Evolutionary conservation across 2,888 invertebrate genomes (phyloP), one percentile per base, ranked within the genome.

Genomic region (Erebia epiphron): DNA sequence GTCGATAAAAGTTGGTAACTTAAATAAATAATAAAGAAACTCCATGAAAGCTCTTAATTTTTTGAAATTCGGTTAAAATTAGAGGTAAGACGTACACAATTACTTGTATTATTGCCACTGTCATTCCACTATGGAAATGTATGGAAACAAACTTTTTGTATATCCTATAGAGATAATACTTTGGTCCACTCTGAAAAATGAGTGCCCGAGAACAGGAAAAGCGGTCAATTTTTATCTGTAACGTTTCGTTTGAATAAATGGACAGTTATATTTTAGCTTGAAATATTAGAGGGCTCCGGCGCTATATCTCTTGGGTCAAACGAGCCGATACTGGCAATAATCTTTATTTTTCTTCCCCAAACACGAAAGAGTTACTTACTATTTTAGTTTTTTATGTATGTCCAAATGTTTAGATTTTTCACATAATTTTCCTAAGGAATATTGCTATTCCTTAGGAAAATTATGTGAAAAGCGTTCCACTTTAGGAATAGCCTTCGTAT

Each of bases 201-300:
- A 52, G 50, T 58, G 43, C 58, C 56, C 67, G 49, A 46, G 16
- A 67, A 52, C 61, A 41, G 67, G 67, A 60, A 67, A 61, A 61
- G 77, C 81, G 86, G 87, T 86, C 83, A 88, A 86, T 87, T 89
- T 87, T 89, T 90, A 88, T 88, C 87, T 85, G 83, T 82, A 83
- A 77, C 80, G 78, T 80, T 88, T 82, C 81, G 81, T 83, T 84
- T 81, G 82, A 86, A 86, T 87, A 89, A 89, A 90, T 90, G 82
- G 89, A 80, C 82, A 80, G 84, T 73, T 76, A 74, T 77, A 75
- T 88, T 86, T 91, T 86, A 88, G 73, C 60, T 73, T 87, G 86
- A 90, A 87, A 88, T 89, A 89, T 89, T 83, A 81, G 86, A 82
- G 86, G 88, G 84, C 83, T 81, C 82, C 78, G 79, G 77, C 78